phyloP scores from a whole-genome alignment of 2,113 vertebrate species.

The Myrmophylax atrothorax region DNA sequence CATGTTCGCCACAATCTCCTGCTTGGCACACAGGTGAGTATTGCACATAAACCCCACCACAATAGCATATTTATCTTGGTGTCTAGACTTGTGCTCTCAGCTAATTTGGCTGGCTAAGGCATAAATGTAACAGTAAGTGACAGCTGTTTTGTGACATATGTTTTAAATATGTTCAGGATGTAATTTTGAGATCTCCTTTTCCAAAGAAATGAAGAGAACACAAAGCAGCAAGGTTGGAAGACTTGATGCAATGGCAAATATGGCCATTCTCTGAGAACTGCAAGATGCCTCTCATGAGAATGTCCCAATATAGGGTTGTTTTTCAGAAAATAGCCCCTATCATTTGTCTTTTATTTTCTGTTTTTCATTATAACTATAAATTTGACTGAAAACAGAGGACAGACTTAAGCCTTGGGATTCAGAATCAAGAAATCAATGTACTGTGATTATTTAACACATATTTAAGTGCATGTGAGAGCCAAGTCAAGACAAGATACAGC shows the following conservation, averaged over 20 bases:
- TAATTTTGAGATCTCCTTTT: not conserved
- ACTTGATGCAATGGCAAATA: not conserved
- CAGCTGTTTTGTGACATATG: not conserved
- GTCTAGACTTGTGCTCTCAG: not conserved
- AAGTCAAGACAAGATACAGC: not conserved
- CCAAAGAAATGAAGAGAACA: not conserved
- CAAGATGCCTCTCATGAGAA: not conserved
- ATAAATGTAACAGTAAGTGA: not conserved
- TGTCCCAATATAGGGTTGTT: not conserved
- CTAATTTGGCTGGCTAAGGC: not conserved
- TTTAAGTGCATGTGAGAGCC: not conserved
- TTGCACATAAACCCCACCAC: too few species aligned
- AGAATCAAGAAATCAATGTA: not conserved
- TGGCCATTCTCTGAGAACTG: not conserved
- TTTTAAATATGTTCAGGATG: not conserved
- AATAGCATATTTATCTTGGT: not conserved
- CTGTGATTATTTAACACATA: not conserved
- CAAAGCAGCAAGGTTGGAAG: not conserved
- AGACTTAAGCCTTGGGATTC: not conserved
- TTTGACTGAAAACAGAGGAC: not conserved
- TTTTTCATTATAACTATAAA: not conserved
- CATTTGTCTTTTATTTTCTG: not conserved
- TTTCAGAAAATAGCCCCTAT: not conserved
- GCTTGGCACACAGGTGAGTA: not conserved
- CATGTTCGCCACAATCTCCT: rapidly evolving